Conservation (phyloP, 2,888 invertebrate species). For the Caenorhabditis sp. region DNA sequence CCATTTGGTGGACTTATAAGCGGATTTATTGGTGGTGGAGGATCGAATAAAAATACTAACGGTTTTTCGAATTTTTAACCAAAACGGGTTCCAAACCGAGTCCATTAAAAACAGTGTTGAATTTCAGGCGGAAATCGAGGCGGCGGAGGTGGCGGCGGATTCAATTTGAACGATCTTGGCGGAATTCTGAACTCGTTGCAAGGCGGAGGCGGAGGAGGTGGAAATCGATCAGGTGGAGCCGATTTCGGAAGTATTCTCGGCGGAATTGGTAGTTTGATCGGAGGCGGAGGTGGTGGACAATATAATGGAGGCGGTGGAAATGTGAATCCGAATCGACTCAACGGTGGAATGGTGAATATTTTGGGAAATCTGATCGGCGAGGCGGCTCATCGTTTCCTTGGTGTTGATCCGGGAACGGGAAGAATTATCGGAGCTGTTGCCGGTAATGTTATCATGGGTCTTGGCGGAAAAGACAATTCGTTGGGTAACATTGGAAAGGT, state of each 20-base stretch:
- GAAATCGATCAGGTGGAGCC: conserved; percentile 42
- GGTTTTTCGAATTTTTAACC: neutral
- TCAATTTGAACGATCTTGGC: conserved; percentile 48
- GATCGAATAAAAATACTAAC: conserved; percentile 11
- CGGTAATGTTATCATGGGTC: conserved; percentile 68
- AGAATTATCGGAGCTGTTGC: conserved; percentile 67
- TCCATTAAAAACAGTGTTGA: neutral
- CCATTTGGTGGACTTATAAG: conserved; percentile 5
- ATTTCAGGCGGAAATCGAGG: conserved; percentile 16
- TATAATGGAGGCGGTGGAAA: conserved; percentile 65
- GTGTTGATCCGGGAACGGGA: conserved; percentile 69
- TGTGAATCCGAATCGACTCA: conserved; percentile 59
- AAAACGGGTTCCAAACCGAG: no score
- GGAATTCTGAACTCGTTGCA: conserved; percentile 46
- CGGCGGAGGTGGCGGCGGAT: conserved; percentile 45
- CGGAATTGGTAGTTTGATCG: conserved; percentile 65
- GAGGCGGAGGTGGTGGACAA: conserved; percentile 60
- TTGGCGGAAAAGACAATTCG: conserved; percentile 71
- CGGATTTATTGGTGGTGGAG: conserved; percentile 15
- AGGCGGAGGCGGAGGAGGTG: conserved; percentile 45
- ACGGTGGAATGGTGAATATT: conserved; percentile 66
- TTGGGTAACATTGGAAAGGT: conserved; percentile 70
- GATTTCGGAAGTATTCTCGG: conserved; percentile 56
- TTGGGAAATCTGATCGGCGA: conserved; percentile 69
- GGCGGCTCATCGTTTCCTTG: conserved; percentile 70